phyloP scores from a whole-genome alignment of 2,888 invertebrate species.

The Resseliella maxima region DNA sequence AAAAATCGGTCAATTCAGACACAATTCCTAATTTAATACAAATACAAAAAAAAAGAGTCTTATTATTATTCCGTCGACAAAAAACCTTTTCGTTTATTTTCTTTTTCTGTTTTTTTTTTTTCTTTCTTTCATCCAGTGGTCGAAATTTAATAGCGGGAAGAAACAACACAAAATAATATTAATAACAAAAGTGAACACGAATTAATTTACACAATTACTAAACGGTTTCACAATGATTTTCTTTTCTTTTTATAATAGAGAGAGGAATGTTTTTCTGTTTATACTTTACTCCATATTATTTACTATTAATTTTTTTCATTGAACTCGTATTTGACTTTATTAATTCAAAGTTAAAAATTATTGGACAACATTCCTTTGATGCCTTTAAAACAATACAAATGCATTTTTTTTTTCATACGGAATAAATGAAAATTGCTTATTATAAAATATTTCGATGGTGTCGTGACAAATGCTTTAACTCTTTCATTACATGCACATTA shows the following conservation, averaged over 20 bases:
- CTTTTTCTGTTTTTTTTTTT: not conserved
- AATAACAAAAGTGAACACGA: conserved; percentile 43
- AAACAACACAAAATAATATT: conserved; percentile 30
- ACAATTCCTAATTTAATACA: conserved; percentile 2
- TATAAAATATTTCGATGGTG: not conserved
- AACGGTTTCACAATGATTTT: not conserved
- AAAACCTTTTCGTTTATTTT: not conserved
- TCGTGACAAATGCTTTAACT: not conserved
- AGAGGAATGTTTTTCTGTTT: conserved; percentile 21
- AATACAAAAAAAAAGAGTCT: not conserved
- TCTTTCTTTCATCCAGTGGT: not conserved
- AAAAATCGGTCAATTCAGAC: not conserved
- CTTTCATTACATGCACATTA: not conserved
- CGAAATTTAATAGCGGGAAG: not conserved
- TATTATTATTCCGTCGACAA: not conserved
- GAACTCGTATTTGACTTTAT: not conserved
- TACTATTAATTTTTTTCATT: not conserved
- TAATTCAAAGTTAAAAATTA: not conserved
- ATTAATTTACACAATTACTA: conserved; percentile 11
- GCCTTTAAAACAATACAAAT: not conserved
- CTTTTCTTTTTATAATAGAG: not conserved
- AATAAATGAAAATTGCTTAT: conserved; percentile 11
- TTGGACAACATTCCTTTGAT: not conserved
- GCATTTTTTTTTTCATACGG: not conserved
- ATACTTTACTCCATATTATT: not conserved